Evolutionary conservation across 2,888 invertebrate genomes (phyloP), one percentile per base, ranked within the genome.

Genomic region (Spialia ferax): DNA sequence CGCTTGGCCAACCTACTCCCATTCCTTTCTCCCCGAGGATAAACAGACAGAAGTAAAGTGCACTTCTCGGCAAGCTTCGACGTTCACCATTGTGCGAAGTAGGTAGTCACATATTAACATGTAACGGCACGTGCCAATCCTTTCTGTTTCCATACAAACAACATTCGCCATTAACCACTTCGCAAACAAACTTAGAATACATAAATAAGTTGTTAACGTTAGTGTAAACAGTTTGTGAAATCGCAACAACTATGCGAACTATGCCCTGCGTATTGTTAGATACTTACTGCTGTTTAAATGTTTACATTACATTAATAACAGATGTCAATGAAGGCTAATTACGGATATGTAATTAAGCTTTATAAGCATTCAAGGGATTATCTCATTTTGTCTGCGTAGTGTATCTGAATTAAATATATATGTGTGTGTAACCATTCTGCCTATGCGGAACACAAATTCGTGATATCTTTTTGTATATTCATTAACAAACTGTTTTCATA

Each of bases 171-270:
- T 50, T 32, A 61, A 32, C 48, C 29, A 62, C 52, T 15, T 22
- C 8, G 52, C 23, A 62, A 62, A 52, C 52, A 52, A 52, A 52
- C 62, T 22, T 35, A 52, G 52, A 62, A 62, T 62, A 62, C 62
- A 50, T 52, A 62, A 62, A 52, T 62, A 62, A 62, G 62, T 62
- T 38, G 52, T 62, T 7, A 62, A 62, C 23, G 52, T 62, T 62
- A 62, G 11, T 62, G 62, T 62, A 52, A 52, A 62, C 62, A 52
- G 6, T 61, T 59, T 50, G 26, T n/a, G 52, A 62, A 52, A 23
- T 62, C 52, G 22, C 62, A 35, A 23, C 38, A 23, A 62, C 20
- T 18, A 48, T 5, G 45, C 45, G 2, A 7, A 18, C 8, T 18
- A 10, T 45, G 10, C 15, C 15, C 15, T 42, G n/a, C 15, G 10